Evolutionary conservation across 2,113 vertebrate genomes (phyloP).

Genomic region (Plestiodon gilberti): DNA sequence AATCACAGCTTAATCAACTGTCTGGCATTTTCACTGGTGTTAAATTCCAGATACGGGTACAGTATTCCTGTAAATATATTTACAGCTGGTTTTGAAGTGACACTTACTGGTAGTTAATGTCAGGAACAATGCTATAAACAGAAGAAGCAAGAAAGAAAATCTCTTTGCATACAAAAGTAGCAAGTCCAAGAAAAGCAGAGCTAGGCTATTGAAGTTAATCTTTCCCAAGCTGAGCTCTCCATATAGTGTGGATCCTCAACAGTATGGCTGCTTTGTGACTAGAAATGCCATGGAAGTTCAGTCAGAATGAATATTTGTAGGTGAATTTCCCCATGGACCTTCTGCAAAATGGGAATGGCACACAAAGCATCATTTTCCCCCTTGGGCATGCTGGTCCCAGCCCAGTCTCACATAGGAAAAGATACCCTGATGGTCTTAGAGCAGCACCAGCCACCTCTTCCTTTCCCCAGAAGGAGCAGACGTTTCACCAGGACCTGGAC

Average conservation of each 20-base stretch:
- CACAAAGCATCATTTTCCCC: too few relatives aligned
- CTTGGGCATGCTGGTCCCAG: too few relatives aligned
- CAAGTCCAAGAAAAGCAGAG: background rate
- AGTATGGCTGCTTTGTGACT: background rate
- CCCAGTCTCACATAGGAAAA: too few relatives aligned
- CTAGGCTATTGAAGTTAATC: background rate
- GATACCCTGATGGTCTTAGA: too few relatives aligned
- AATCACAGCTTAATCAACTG: background rate
- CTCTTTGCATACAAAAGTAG: constrained; percentile 52
- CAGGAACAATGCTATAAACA: constrained; percentile 63
- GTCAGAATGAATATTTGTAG: background rate
- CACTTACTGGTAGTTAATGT: constrained; percentile 39
- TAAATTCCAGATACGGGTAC: constrained; percentile 56
- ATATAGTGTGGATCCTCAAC: background rate
- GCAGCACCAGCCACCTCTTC: too few relatives aligned
- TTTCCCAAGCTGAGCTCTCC: background rate
- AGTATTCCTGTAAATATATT: constrained; percentile 44
- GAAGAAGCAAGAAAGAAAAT: constrained; percentile 48
- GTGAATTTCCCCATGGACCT: background rate
- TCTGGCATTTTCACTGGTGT: constrained; percentile 40
- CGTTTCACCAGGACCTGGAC: too few relatives aligned
- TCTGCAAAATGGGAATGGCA: too few relatives aligned
- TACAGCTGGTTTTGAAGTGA: constrained; percentile 51
- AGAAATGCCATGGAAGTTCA: background rate
- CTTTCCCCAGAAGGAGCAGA: too few relatives aligned